Conservation (phyloP, 2,113 vertebrate genomes). For the Epinephelus lanceolatus region DNA sequence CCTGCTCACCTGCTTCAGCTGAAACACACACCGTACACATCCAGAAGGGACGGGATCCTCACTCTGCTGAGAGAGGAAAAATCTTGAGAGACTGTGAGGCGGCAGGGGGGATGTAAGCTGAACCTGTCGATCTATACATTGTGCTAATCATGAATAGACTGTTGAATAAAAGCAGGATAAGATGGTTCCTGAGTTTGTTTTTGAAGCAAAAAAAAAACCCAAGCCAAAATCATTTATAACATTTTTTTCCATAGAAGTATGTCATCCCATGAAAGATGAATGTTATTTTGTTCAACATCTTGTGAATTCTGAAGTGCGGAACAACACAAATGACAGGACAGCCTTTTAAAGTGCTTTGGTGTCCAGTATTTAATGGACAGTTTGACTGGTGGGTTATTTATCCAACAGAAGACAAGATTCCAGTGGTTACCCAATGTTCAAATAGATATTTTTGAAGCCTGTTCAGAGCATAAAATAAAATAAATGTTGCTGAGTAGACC, state of each 20-base stretch:
- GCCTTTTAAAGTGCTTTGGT: not conserved
- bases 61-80: constrained; percentile 82
- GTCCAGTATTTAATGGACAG: not conserved
- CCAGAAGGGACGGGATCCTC: constrained; percentile 87
- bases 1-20: constrained; percentile 88
- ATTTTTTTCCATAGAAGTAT: not conserved
- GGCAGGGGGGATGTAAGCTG: not conserved
- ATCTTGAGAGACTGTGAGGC: constrained; percentile 40
- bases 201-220: not conserved
- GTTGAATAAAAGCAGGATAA: too few relatives aligned
- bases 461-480: not conserved
- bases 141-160: not conserved
- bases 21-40: constrained; percentile 91
- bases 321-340: not conserved
- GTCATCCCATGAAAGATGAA: not conserved
- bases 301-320: not conserved
- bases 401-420: not conserved
- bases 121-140: not conserved
- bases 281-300: not conserved
- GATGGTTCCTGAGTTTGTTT: not conserved
- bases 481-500: not conserved
- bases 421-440: not conserved
- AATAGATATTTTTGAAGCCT: constrained; percentile 28
- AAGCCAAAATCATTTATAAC: not conserved
- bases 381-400: not conserved